Evolutionary conservation across 2,113 vertebrate species (phyloP).

Genomic region (Trematomus loennbergii): DNA sequence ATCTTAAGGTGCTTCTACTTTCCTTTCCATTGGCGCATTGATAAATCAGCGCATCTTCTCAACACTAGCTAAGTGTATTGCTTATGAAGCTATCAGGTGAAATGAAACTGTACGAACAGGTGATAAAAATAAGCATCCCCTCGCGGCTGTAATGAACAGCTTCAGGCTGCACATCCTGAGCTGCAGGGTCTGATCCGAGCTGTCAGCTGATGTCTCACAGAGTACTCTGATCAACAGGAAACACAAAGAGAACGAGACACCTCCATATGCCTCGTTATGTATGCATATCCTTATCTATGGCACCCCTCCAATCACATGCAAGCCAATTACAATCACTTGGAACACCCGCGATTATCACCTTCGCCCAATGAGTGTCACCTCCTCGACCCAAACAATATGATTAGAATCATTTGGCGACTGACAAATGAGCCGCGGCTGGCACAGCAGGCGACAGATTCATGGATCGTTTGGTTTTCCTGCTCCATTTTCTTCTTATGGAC

Average conservation of each 20-base stretch:
- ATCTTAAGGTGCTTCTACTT: no score
- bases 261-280: slow-evolving; percentile 2
- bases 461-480: slow-evolving; percentile 32
- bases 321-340: slow-evolving; percentile 72
- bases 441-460: slow-evolving; percentile 29
- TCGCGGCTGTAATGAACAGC: slow-evolving; percentile 12
- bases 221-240: background rate
- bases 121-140: slow-evolving; percentile 4
- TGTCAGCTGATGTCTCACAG: slow-evolving; percentile 26
- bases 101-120: background rate
- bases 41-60: background rate
- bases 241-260: background rate
- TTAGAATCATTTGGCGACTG: slow-evolving; percentile 50
- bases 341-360: slow-evolving; percentile 62
- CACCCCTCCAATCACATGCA: slow-evolving; percentile 60
- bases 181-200: slow-evolving; percentile 9
- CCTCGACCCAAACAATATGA: slow-evolving; percentile 52
- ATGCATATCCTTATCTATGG: slow-evolving; percentile 23
- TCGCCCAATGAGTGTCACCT: slow-evolving; percentile 39
- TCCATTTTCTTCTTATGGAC: slow-evolving; percentile 25
- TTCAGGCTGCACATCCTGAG: slow-evolving; percentile 26
- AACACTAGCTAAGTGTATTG: no score
- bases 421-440: slow-evolving; percentile 42
- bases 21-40: background rate
- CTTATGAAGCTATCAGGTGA: slow-evolving; percentile 8